A percentile compares a stretch with the other conserved stretches of the same genome.
These are phyloP conservation scores for Gyrodactylus bullatarudis DNA, from an alignment of 1,140 invertebrate species.

Conservation along the genomic window DNA sequence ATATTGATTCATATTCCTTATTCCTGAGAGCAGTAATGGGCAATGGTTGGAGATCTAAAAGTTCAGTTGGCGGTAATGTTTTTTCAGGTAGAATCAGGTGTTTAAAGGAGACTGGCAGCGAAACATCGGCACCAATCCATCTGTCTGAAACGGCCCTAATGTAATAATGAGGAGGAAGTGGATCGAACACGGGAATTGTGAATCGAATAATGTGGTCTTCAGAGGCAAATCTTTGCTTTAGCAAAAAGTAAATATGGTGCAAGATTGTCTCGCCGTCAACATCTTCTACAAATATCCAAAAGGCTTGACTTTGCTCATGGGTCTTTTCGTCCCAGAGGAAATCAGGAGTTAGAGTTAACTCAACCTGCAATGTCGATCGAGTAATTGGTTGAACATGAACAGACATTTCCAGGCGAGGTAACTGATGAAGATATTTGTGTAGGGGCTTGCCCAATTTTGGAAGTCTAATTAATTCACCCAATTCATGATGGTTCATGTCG, in stretches of 20 bases:
- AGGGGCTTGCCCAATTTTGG: slow-evolving; percentile 85
- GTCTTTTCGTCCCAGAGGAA: slow-evolving; percentile 91
- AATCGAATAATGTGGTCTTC: slow-evolving; percentile 91
- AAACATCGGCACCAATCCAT: slow-evolving; percentile 45
- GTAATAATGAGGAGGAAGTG: slow-evolving; percentile 85
- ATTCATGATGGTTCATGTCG: slow-evolving; percentile 76
- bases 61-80: slow-evolving; percentile 75
- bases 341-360: slow-evolving; percentile 87
- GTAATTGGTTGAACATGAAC: slow-evolving; percentile 94
- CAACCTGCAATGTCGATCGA: slow-evolving; percentile 56
- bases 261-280: slow-evolving; percentile 67
- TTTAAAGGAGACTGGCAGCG: slow-evolving; percentile 76
- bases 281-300: slow-evolving; percentile 95
- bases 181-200: slow-evolving; percentile 90
- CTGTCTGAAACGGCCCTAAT: slow-evolving; percentile 32
- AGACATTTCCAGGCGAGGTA: slow-evolving; percentile 63
- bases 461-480: slow-evolving; percentile 70
- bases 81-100: slow-evolving; percentile 91
- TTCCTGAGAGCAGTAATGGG: slow-evolving; percentile 44
- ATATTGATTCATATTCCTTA: slow-evolving; percentile 9
- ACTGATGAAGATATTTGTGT: slow-evolving; percentile 85
- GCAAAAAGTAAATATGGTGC: slow-evolving; percentile 81
- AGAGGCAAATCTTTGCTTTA: slow-evolving; percentile 63
- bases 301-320: slow-evolving; percentile 30
- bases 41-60: slow-evolving; percentile 79